Conservation (phyloP, 2,888 invertebrate species). For the Drosophila pseudotalamancana region DNA sequence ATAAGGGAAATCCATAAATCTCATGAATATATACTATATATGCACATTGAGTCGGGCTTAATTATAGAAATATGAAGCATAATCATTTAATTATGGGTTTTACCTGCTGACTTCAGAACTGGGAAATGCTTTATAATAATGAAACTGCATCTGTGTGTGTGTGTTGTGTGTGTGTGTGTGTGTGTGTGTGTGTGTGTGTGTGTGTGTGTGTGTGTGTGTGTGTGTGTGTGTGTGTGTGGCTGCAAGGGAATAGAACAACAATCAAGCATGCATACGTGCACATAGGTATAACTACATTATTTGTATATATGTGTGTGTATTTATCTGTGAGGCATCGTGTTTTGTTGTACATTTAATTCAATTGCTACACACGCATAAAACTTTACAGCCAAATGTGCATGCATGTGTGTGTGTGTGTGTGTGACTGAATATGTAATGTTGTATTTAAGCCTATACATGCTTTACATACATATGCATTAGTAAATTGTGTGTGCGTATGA, state of each 20-base stretch:
- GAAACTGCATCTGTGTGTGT: not conserved
- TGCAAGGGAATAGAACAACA: no score
- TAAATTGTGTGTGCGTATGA: slow-evolving; percentile 38
- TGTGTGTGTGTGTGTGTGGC: not conserved
- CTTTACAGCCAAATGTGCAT: not conserved
- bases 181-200: no score
- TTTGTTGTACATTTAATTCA: slow-evolving; percentile 44
- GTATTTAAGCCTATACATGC: slow-evolving; percentile 2
- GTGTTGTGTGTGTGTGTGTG: not conserved
- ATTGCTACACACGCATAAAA: slow-evolving; percentile 16
- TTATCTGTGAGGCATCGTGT: not conserved
- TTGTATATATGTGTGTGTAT: slow-evolving; percentile 1
- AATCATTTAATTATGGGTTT: slow-evolving; percentile 4
- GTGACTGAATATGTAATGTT: slow-evolving; percentile 17
- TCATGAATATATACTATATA: not conserved
- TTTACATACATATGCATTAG: not conserved
- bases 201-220: no score
- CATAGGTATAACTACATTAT: not conserved
- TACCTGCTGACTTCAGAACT: slow-evolving; percentile 9
- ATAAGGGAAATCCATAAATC: not conserved
- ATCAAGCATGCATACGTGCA: not conserved
- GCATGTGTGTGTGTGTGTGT: slow-evolving; percentile 8
- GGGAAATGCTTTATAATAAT: slow-evolving; percentile 2
- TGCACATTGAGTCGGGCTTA: not conserved
- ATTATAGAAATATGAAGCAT: slow-evolving; percentile 15